Evolutionary conservation across 2,113 vertebrate species (phyloP), one percentile per base, ranked within the genome.

Genomic region (Synchiropus splendidus): DNA sequence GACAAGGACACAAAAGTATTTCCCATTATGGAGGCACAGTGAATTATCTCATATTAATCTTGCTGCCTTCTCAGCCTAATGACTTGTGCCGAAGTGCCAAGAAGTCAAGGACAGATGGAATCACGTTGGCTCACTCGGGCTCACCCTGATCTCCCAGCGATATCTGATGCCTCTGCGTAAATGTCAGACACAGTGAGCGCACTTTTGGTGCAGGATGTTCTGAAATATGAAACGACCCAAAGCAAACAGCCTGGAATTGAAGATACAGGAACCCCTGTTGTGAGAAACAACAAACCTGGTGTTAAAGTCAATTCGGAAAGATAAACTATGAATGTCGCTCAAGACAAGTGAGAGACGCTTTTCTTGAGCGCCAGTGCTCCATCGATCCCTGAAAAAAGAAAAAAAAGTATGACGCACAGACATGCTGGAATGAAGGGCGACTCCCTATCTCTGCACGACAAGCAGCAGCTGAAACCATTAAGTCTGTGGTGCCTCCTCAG

Each of bases 31-130:
- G 64, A 34, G 21, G 50, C 40, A 12, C 46, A 56, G 53, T 62
- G 67, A 64, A 74, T 75, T 70, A 70, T 81, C 71, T 71, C 58
- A 67, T 77, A 70, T 67, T 68, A 72, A 79, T 81, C 79, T 77
- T 47, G 47, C 18, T 3, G 16, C 58, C 60, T 64, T 72, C 65
- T 61, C 42, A 65, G 64, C 48, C 59, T 75, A 75, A 81, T 69
- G 73, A 74, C 68, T 72, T 74, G 56, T 64, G 70, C 55, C 59
- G 63, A 73, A 67, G 54, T 62, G 67, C 51, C 51, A 67, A 54
- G 36, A 50, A 56, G 58, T 76, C 76, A 79, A 81, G 74, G 74
- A 60, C 70, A 72, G 51, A 64, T 61, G 43, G 60, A 61, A 53
- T 62, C 47, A 34, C 10, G 14, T 55, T 58, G 43, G 37, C 37